Conservation (phyloP, 2,888 invertebrate species). For the Brassicogethes aeneus region DNA sequence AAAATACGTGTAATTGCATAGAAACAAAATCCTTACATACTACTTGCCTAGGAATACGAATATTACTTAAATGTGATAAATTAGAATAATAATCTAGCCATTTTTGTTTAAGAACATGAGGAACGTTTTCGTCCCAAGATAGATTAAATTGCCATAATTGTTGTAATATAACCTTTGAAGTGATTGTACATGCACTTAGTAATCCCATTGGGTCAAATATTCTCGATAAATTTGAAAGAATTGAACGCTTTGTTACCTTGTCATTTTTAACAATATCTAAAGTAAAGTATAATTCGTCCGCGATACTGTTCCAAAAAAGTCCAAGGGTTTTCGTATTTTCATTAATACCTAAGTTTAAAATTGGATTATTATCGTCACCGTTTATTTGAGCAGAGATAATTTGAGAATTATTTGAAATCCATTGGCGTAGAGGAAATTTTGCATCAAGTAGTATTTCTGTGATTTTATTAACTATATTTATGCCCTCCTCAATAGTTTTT, state of each 20-base stretch:
- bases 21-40: conserved; percentile 1
- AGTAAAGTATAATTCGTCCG: not conserved
- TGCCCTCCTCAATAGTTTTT: not conserved
- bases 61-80: conserved; percentile 9
- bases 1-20: conserved; percentile 17
- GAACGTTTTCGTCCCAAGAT: conserved; percentile 22
- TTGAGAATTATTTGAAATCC: too few species aligned
- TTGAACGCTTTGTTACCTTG: conserved; percentile 5
- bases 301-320: not conserved
- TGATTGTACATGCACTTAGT: conserved; percentile 19
- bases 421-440: too few species aligned
- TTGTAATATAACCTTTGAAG: conserved; percentile 22
- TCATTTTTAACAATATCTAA: conserved; percentile 4
- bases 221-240: conserved; percentile 4
- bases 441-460: not conserved
- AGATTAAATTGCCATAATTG: conserved; percentile 19
- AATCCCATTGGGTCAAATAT: conserved; percentile 17
- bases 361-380: not conserved
- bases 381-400: too few species aligned
- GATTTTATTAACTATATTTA: not conserved
- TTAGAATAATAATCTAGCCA: conserved; percentile 6
- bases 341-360: not conserved
- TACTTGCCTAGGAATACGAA: conserved; percentile 11
- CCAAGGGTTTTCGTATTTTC: not conserved
- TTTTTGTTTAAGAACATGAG: conserved; percentile 10